Percentiles rank a stretch among this genome's conserved stretches.
Evolutionary conservation across 1,140 invertebrate species (phyloP).

Genomic region (Pantala flavescens): DNA sequence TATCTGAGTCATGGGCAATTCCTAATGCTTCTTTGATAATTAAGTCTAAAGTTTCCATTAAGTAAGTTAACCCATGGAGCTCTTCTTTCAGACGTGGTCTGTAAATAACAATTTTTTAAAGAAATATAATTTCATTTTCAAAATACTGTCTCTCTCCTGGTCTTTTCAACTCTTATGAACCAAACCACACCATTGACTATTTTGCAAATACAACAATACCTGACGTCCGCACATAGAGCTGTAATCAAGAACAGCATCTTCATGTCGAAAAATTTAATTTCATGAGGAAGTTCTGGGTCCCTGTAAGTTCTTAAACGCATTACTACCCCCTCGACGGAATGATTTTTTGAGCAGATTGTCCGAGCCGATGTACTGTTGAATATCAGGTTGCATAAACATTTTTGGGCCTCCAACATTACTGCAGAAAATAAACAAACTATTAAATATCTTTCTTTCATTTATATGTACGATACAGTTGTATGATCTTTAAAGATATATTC

Average conservation of each 20-base stretch:
- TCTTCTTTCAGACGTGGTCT: constrained; percentile 62
- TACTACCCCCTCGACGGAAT: constrained; percentile 61
- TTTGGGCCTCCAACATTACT: constrained; percentile 67
- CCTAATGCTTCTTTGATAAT: constrained; percentile 44
- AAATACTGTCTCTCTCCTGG: too few species aligned
- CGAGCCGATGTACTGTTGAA: constrained; percentile 67
- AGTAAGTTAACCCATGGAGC: constrained; percentile 65
- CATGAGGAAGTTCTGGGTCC: constrained; percentile 44
- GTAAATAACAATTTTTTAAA: constrained; percentile 18
- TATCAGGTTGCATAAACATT: constrained; percentile 81
- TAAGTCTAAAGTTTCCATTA: constrained; percentile 69
- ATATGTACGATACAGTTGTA: too few species aligned
- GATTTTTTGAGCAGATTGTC: constrained; percentile 55
- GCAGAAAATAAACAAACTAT: constrained; percentile 34
- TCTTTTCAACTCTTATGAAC: too few species aligned
- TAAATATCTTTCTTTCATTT: too few species aligned
- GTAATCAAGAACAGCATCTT: constrained; percentile 81
- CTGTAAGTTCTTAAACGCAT: constrained; percentile 59
- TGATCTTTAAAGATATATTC: too few species aligned
- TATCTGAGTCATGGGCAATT: constrained; percentile 27
- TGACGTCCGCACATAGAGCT: constrained; percentile 57
- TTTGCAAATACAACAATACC: constrained; percentile 27
- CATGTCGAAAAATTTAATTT: constrained; percentile 78
- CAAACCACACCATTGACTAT: too few species aligned
- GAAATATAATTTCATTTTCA: neutral